phyloP scores from a whole-genome alignment of 2,888 invertebrate species.

The Mayetiola destructor region DNA sequence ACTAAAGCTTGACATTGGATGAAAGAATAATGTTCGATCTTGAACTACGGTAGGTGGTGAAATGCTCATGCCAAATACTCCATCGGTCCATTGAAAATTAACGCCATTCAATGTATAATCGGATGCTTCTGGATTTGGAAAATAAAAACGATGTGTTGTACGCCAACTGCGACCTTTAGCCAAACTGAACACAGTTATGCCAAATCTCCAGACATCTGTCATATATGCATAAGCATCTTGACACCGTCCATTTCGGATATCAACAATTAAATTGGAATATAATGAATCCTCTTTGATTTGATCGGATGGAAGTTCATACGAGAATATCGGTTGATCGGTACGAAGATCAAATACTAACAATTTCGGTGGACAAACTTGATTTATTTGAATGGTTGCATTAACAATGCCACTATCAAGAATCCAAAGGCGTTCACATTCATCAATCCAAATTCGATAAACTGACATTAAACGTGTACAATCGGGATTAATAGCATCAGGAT shows the following conservation, averaged over 20 bases:
- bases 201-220: slow-evolving; percentile 53
- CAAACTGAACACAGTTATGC: slow-evolving; percentile 33
- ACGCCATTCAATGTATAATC: slow-evolving; percentile 56
- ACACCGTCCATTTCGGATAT: slow-evolving; percentile 50
- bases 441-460: slow-evolving; percentile 57
- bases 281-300: slow-evolving; percentile 51
- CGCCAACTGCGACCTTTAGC: slow-evolving; percentile 52
- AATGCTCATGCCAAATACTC: slow-evolving; percentile 58
- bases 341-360: slow-evolving; percentile 58
- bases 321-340: slow-evolving; percentile 46
- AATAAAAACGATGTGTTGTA: slow-evolving; percentile 53
- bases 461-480: slow-evolving; percentile 37
- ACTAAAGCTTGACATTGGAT: slow-evolving; percentile 66
- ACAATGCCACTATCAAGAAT: slow-evolving; percentile 54
- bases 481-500: slow-evolving; percentile 44
- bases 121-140: slow-evolving; percentile 55
- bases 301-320: slow-evolving; percentile 48
- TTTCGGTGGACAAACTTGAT: slow-evolving; percentile 38
- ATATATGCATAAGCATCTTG: slow-evolving; percentile 57
- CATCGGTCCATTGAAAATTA: slow-evolving; percentile 63
- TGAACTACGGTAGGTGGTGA: slow-evolving; percentile 37
- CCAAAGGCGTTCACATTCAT: slow-evolving; percentile 64
- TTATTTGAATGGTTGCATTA: slow-evolving; percentile 35
- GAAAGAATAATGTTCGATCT: slow-evolving; percentile 58
- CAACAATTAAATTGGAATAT: slow-evolving; percentile 63